Evolutionary conservation across 2,113 vertebrate genomes (phyloP), one percentile per base, ranked within the genome.

Genomic region (Calyptommatus sinebrachiatus): DNA sequence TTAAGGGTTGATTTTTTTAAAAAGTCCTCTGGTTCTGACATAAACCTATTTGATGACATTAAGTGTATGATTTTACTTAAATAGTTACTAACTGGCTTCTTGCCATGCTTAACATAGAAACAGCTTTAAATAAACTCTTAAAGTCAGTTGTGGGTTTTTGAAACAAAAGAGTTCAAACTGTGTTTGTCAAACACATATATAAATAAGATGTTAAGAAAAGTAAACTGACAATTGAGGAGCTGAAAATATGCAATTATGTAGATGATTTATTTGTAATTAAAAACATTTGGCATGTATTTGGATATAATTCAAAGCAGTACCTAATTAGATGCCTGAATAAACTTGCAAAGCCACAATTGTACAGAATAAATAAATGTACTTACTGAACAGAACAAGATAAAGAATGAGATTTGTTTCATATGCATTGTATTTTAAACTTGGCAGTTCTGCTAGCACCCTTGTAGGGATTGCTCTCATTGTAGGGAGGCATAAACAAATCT

Each of bases 241-340:
- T 22, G 31, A 48, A 71, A 63, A 62, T 12, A 26, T 57, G 48
- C 62, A n/a, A 21, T 71, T 4, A 67, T 60, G 12, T 41, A 67
- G 6, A 61, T 61, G n/a, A 29, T 20, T 79, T 81, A 74, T 74
- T 12, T 41, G 53, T 74, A 35, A 74, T 81, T 75, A 69, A 60
- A 66, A 79, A 69, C 65, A 45, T 69, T 75, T 81, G 65, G 71
- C 63, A 68, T 75, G 8, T 69, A 21, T 24, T 68, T 67, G 67
- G 63, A 81, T 68, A 68, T 69, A 81, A 69, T 75, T 74, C 50
- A 69, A 81, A 69, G 26, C 21, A 75, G 31, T 20, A 68, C 11
- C n/a, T 35, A 79, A 81, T 69, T 45, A 46, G 31, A 67, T 68
- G 53, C 20, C 20, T 61, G 35, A 81, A 81, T 75, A 75, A 26